Conservation (phyloP, 2,888 invertebrate species). For the Macrophya annulata region DNA sequence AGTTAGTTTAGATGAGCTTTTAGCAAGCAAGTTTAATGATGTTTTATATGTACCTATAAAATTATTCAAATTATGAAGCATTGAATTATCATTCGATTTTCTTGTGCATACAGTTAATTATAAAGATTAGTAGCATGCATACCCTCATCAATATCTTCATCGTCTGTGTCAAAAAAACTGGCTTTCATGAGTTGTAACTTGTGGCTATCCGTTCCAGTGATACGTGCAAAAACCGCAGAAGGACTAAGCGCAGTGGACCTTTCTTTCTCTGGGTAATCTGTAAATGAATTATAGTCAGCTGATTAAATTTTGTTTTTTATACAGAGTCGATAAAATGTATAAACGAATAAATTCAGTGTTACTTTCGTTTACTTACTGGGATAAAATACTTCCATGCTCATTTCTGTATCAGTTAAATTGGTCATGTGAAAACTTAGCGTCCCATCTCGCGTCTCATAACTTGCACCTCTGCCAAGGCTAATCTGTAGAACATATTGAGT, state of each 20-base stretch:
- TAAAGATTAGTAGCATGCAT: background rate
- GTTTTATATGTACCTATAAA: slow-evolving; percentile 10
- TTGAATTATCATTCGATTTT: background rate
- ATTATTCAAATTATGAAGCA: background rate
- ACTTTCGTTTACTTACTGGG: slow-evolving; percentile 23
- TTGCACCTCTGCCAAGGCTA: background rate
- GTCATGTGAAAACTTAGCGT: background rate
- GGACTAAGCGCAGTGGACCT: slow-evolving; percentile 81
- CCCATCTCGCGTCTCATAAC: background rate
- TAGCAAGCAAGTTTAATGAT: slow-evolving; percentile 9
- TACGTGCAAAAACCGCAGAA: slow-evolving; percentile 83
- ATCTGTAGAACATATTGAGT: slow-evolving; percentile 19
- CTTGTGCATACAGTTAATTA: background rate
- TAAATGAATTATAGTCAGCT: slow-evolving; percentile 46
- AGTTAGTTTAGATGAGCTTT: slow-evolving; percentile 42
- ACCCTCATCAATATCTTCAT: slow-evolving; percentile 66
- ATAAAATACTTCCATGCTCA: slow-evolving; percentile 30
- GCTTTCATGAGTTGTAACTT: slow-evolving; percentile 92
- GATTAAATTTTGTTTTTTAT: background rate
- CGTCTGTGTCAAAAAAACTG: slow-evolving; percentile 84
- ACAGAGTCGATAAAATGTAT: background rate
- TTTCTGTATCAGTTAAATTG: slow-evolving; percentile 21
- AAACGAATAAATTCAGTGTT: background rate
- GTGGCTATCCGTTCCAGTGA: slow-evolving; percentile 85
- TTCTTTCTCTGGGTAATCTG: slow-evolving; percentile 69